Conservation (phyloP, 2,888 invertebrate genomes). For the Watsonalla binaria region DNA sequence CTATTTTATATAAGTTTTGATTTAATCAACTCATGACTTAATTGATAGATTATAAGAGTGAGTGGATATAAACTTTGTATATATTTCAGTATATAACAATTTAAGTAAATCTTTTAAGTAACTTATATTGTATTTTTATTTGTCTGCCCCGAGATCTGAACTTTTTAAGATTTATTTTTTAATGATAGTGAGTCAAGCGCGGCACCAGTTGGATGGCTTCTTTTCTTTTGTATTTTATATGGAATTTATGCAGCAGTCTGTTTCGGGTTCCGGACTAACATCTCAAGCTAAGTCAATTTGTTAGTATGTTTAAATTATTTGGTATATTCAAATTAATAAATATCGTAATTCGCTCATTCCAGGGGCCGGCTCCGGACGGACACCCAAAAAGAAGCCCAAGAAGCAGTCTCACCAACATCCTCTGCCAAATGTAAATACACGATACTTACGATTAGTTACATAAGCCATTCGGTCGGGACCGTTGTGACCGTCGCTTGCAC, state of each 20-base stretch:
- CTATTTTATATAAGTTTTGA: conserved; percentile 67
- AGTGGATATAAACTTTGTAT: conserved; percentile 73
- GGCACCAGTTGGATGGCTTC: conserved; percentile 14
- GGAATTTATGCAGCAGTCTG: conserved; percentile 1
- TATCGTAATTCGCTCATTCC: conserved; percentile 28
- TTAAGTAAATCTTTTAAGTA: conserved; percentile 77
- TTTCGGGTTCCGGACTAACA: conserved; percentile 6
- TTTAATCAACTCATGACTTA: conserved; percentile 75
- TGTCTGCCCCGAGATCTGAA: conserved; percentile 75
- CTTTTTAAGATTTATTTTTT: neutral
- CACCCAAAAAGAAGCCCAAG: conserved; percentile 68
- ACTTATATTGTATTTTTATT: conserved; percentile 68
- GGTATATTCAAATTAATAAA: conserved; percentile 3
- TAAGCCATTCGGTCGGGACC: neutral
- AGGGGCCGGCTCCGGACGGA: conserved; percentile 60
- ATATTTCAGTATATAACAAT: conserved; percentile 74
- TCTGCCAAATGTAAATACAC: conserved; percentile 63
- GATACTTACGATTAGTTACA: neutral
- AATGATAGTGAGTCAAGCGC: neutral
- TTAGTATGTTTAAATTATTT: conserved; percentile 8
- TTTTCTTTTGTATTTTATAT: conserved; percentile 10
- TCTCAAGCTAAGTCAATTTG: conserved; percentile 26
- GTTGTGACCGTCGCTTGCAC: neutral
- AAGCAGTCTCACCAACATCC: conserved; percentile 54
- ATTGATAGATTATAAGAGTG: conserved; percentile 69